Evolutionary conservation across 2,113 vertebrate genomes (phyloP), one percentile per base, ranked within the genome.

Genomic region (Atherinomorus stipes): DNA sequence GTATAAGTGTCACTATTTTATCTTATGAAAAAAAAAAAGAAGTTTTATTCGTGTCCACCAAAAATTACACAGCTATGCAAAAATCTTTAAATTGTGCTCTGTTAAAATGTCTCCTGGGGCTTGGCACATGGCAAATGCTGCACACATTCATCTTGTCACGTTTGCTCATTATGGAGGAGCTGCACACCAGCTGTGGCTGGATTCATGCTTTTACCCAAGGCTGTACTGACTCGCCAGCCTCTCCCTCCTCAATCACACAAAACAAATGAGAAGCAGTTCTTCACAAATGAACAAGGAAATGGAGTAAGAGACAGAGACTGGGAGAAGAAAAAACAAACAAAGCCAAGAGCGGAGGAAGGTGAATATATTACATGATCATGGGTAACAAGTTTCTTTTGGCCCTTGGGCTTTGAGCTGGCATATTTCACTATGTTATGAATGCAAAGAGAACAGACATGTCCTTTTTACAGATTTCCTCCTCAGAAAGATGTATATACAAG

Each of bases 211-310:
- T 61, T 18, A 75, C 71, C 44, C 49, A 64, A 76, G 75, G 81
- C 83, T 71, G 68, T 23, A 40, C 68, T 21, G 51, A 50, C 64
- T 70, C 56, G 40, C 31, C 54, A 22, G 61, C 63, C 0, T 59
- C 81, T 57, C 73, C 61, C 40, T 67, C 31, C 62, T 84, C 74
- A 78, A 87, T 81, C 84, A 80, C 57, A 49, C 61, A 54, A 78
- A 83, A 81, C 71, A 80, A 87, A 91, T 81, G 84, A 64, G 79
- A 80, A 85, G 51, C 51, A 61, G 78, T 78, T 70, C 47, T 68
- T 56, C 47, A 19, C 74, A 86, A 87, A 84, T 75, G 71, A 88
- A 85, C 69, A 72, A 71, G 74, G 53, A 60, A 79, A 77, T 5
- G 70, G 7, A 51, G 64, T 47, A 51, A 73, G 38, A 56, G 49